These are phyloP conservation scores for Chaenocephalus aceratus DNA, from an alignment of 2,113 vertebrate genomes.

Conservation along the genomic window DNA sequence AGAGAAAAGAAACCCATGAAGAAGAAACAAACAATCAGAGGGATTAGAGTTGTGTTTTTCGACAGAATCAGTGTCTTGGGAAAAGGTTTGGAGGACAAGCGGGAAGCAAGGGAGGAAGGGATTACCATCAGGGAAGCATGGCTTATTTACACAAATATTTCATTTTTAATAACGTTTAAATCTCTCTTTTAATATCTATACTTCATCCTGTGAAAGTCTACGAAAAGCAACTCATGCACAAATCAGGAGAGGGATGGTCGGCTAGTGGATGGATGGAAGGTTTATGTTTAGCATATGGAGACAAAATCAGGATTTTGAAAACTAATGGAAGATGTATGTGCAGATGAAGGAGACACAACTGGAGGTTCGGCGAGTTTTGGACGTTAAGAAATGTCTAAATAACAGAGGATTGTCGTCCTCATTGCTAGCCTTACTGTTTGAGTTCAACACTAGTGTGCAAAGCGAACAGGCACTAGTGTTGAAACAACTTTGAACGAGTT, in stretches of 20 bases:
- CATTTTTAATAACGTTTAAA: not conserved
- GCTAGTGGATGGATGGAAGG: constrained; percentile 46
- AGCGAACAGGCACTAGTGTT: not conserved
- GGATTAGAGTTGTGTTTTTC: not conserved
- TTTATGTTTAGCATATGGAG: constrained; percentile 55
- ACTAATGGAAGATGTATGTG: constrained; percentile 25
- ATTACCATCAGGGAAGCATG: constrained; percentile 35
- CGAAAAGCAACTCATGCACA: constrained; percentile 55
- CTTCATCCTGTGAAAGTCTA: constrained; percentile 21
- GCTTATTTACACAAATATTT: constrained; percentile 1
- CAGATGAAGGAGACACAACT: constrained; percentile 19
- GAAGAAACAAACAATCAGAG: constrained; percentile 26
- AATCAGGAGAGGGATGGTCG: constrained; percentile 56
- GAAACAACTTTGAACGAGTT: not conserved
- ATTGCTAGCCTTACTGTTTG: not conserved
- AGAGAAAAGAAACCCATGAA: constrained; percentile 35
- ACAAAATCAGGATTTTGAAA: too few relatives aligned
- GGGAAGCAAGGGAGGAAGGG: constrained; percentile 33
- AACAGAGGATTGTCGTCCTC: too few relatives aligned
- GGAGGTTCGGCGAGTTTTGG: not conserved
- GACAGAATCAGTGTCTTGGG: constrained; percentile 3
- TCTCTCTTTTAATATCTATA: not conserved
- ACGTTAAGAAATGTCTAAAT: not conserved
- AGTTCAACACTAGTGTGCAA: not conserved
- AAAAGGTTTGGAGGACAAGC: constrained; percentile 35